Evolutionary conservation across 2,113 vertebrate genomes (phyloP).

Genomic region (Struthidea cinerea): DNA sequence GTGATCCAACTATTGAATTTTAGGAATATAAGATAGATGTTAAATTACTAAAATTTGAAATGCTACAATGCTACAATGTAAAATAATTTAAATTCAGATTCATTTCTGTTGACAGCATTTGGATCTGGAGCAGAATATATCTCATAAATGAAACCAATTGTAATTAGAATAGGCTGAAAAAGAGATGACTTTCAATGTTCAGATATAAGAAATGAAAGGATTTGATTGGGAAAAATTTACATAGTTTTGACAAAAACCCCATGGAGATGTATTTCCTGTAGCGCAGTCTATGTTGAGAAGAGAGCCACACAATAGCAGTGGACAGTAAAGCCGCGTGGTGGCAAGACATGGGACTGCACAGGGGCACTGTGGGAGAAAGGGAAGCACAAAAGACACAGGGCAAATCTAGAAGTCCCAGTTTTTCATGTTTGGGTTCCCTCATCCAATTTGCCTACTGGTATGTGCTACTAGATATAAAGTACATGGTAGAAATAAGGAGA

Average conservation of each 20-base stretch:
- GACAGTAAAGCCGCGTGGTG: accelerated
- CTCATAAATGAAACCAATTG: neutral
- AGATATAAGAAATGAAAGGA: neutral
- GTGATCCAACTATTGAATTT: neutral
- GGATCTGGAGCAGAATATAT: neutral
- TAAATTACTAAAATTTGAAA: neutral
- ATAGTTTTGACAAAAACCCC: neutral
- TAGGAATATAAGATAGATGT: neutral
- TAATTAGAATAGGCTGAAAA: neutral
- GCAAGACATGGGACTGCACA: neutral
- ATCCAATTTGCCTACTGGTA: neutral
- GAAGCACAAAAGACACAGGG: neutral
- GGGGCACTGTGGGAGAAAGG: neutral
- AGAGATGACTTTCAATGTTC: neutral
- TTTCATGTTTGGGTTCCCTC: neutral
- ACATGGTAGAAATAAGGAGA: neutral
- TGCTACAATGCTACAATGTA: neutral
- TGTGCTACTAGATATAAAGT: neutral
- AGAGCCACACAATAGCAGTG: accelerated
- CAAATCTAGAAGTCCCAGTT: neutral
- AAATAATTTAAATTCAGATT: neutral
- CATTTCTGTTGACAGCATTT: neutral
- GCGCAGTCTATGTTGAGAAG: accelerated
- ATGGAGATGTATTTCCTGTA: neutral
- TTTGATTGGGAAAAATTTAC: neutral